Evolutionary conservation across 2,797 vertebrate species (phyloP), one percentile per base, ranked within the genome.

Genomic region (Loriculus beryllinus): DNA sequence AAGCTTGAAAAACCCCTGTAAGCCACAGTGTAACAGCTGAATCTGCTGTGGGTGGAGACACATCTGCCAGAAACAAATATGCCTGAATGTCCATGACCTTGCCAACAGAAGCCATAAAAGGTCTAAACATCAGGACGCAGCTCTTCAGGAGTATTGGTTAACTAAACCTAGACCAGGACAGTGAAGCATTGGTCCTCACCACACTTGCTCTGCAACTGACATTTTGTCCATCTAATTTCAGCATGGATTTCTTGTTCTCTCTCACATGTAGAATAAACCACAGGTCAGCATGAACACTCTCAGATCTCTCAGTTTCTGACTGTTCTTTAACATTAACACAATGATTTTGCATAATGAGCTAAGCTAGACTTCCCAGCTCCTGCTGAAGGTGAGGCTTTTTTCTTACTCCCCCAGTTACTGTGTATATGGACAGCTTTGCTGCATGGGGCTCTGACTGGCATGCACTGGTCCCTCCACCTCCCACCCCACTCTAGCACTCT

Each of bases 351-450:
- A 19, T 9, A 28, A 26, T 20, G 71, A 71, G 5, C 29, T 54
- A 67, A 87, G 7, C 19, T 40, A 14, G 40, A 62, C 68, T 72
- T 49, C 35, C 29, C 49, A 47, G 10, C 19, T 54, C 35, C 45
- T 62, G 9, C 29, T 63, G 68, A 68, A 88, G 65, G 17, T 54
- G 59, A 84, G 19, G 20, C 15, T 15, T 70, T 88, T 48, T 31
- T 8, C 52, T 74, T 14, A 54, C 51, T 4, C 51, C 31, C 22
- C 26, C 33, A n/a, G 25, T 37, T 37, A 18, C 22, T 0, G 0
- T 19, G 22, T 3, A 19, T 48, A 40, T 2, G 11, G 7, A n/a
- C 35, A 64, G 15, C 47, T 84, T 72, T 59, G 29, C 26, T 16
- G 10, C 9, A 17, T 18, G 12, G 42, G 15, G 35, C 54, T 83